Evolutionary conservation across 2,113 vertebrate species (phyloP).

Genomic region (Polyodon spathula): DNA sequence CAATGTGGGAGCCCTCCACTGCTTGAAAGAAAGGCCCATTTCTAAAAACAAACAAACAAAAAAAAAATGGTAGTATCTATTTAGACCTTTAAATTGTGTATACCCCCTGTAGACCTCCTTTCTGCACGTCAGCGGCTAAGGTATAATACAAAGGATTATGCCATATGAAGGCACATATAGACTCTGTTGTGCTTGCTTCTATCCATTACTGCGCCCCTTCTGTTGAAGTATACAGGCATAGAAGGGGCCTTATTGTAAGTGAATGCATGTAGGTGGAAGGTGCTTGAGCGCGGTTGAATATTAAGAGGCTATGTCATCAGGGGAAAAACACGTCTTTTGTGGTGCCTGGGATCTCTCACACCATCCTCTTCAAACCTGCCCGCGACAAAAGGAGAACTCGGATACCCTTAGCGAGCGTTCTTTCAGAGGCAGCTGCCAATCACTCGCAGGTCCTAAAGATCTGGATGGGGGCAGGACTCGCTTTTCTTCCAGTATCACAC

Average conservation of each 20-base stretch:
- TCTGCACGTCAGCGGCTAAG: constrained; percentile 11
- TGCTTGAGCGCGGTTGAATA: constrained; percentile 29
- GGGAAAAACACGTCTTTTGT: constrained; percentile 28
- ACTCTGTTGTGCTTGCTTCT: constrained; percentile 11
- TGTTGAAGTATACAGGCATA: constrained; percentile 17
- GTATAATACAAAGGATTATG: constrained; percentile 35
- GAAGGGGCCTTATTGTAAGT: constrained; percentile 9
- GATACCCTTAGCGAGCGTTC: constrained; percentile 31
- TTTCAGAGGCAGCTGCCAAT: constrained; percentile 32
- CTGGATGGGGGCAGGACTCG: constrained; percentile 30
- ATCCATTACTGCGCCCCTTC: constrained; percentile 17
- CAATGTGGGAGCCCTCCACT: too few relatives aligned
- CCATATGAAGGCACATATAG: constrained; percentile 28
- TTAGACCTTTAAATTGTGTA: too few relatives aligned
- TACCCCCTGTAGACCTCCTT: too few relatives aligned
- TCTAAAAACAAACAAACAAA: too few relatives aligned
- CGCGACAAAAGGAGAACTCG: constrained; percentile 23
- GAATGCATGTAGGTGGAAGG: constrained; percentile 13
- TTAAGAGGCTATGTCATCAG: constrained; percentile 36
- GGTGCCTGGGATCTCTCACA: constrained; percentile 24
- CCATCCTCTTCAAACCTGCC: constrained; percentile 22
- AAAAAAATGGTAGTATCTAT: too few relatives aligned
- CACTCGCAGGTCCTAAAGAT: background rate
- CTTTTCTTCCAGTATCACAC: constrained; percentile 23
- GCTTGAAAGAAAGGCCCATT: too few relatives aligned